phyloP scores from a whole-genome alignment of 2,888 invertebrate genomes.

The Drosophila leonis region DNA sequence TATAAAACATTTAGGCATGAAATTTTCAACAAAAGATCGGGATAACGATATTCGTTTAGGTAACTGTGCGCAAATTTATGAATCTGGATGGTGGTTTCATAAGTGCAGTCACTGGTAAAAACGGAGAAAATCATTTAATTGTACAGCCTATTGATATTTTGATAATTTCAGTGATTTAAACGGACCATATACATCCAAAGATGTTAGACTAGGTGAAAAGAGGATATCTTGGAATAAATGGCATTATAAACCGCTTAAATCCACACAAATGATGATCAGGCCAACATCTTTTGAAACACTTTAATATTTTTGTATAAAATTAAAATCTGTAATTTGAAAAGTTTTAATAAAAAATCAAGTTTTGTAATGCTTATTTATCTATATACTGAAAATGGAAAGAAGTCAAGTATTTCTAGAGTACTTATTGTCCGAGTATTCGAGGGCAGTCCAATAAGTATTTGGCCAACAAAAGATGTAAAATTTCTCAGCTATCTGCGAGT shows the following conservation, averaged over 20 bases:
- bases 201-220: not conserved
- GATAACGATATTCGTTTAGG: conserved; percentile 88
- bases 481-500: too few species aligned
- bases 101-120: conserved; percentile 84
- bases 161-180: conserved; percentile 1
- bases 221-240: not conserved
- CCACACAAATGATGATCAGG: not conserved
- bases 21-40: conserved; percentile 88
- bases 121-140: not conserved
- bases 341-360: too few species aligned
- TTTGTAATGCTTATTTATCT: too few species aligned
- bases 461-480: too few species aligned
- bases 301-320: too few species aligned
- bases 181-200: not conserved
- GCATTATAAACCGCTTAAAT: not conserved
- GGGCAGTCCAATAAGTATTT: too few species aligned
- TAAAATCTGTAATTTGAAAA: too few species aligned
- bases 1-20: conserved; percentile 88
- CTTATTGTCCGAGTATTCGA: too few species aligned
- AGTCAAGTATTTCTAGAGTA: too few species aligned
- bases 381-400: too few species aligned
- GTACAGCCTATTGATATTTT: not conserved
- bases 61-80: not conserved
- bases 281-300: not conserved
- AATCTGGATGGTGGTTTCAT: conserved; percentile 90